phyloP scores from a whole-genome alignment of 2,113 vertebrate genomes.

The Coptodon rendalli region DNA sequence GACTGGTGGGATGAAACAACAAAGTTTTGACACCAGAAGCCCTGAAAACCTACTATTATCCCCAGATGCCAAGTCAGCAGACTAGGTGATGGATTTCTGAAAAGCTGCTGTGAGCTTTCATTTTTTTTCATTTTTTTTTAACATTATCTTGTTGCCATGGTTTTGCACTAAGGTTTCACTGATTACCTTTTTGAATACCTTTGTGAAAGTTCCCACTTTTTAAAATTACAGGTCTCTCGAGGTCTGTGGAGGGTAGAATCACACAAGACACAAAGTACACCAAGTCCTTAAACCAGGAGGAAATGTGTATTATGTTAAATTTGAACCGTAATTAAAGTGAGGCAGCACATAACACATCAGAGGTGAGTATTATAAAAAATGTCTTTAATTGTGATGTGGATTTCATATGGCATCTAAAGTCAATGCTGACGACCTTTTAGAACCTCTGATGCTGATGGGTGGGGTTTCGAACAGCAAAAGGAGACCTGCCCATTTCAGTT shows the following conservation, averaged over 20 bases:
- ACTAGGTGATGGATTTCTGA: not conserved
- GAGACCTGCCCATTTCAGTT: not conserved
- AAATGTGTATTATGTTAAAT: not conserved
- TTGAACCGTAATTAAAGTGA: not conserved
- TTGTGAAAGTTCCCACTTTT: not conserved
- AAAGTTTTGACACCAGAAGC: not conserved
- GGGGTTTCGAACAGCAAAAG: not conserved
- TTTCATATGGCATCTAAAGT: not conserved
- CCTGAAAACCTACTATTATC: not conserved
- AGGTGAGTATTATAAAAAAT: not conserved
- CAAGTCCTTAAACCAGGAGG: not conserved
- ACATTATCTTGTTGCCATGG: not conserved
- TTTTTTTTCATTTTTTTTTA: not conserved
- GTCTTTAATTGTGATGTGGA: not conserved
- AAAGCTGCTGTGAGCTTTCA: not conserved
- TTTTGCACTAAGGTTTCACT: not conserved
- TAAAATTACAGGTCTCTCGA: not conserved
- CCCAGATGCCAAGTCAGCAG: not conserved
- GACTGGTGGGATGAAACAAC: not conserved
- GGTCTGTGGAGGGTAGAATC: not conserved
- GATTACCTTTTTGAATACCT: not conserved
- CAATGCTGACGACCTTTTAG: not conserved
- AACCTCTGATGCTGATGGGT: not conserved
- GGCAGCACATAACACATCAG: not conserved
- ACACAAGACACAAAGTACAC: not conserved